A percentile compares a stretch with the other conserved stretches of the same genome.
These are phyloP conservation scores for Drosophila serrata DNA, from an alignment of 1,140 invertebrate genomes.

Conservation along the genomic window DNA sequence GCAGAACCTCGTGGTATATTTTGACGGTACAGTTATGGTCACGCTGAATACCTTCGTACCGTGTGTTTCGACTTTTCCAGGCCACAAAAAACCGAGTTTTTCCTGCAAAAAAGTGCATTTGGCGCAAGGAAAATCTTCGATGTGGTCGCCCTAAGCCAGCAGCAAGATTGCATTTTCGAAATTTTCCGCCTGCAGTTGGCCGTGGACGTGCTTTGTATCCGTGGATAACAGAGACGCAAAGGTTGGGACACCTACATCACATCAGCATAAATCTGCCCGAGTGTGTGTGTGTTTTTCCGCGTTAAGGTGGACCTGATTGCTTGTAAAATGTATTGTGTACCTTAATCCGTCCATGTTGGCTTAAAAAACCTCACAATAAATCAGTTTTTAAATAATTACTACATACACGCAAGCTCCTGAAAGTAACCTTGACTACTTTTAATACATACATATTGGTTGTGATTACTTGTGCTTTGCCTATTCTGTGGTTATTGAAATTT, in stretches of 20 bases:
- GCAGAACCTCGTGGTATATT: background rate
- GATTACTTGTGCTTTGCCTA: background rate
- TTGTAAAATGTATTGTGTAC: constrained; percentile 2
- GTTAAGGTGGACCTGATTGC: constrained; percentile 24
- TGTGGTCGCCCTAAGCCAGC: constrained; percentile 65
- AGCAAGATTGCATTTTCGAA: constrained; percentile 85
- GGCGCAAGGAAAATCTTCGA: constrained; percentile 59
- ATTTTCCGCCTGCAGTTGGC: constrained; percentile 80
- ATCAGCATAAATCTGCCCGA: constrained; percentile 28
- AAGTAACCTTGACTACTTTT: background rate
- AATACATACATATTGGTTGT: background rate
- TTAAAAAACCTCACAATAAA: no score
- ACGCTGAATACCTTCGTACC: constrained; percentile 18
- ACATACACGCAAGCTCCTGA: no score
- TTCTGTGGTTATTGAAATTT: background rate
- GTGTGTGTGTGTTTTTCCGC: constrained; percentile 16
- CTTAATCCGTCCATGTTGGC: background rate
- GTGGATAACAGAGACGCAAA: constrained; percentile 84
- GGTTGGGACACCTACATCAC: constrained; percentile 51
- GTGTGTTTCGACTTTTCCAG: constrained; percentile 54
- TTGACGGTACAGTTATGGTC: constrained; percentile 7
- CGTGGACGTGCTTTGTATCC: constrained; percentile 84
- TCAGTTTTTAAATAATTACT: background rate
- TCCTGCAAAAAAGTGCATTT: constrained; percentile 40
- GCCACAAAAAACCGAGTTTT: constrained; percentile 26